Conservation (phyloP, 2,888 invertebrate genomes). For the Prosapia bicincta region DNA sequence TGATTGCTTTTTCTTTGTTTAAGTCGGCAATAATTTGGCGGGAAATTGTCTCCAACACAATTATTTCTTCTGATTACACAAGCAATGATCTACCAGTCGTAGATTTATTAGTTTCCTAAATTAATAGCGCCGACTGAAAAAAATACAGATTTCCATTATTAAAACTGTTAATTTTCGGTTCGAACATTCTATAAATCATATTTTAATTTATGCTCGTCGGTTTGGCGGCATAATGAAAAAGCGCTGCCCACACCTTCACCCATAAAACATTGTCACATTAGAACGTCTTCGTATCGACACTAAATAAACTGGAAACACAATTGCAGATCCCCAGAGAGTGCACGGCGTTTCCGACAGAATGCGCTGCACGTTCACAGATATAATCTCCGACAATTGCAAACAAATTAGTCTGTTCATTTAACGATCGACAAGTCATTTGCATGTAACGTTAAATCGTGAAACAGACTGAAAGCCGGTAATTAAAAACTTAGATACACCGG, state of each 20-base stretch:
- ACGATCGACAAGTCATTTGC: neutral
- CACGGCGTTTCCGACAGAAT: neutral
- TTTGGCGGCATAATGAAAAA: neutral
- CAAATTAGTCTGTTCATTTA: neutral
- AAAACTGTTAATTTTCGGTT: neutral
- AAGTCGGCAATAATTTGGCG: neutral
- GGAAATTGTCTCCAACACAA: neutral
- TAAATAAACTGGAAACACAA: neutral
- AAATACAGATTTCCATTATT: neutral
- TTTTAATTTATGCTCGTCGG: neutral
- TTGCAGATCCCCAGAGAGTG: neutral
- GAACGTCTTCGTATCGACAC: neutral
- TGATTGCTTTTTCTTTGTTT: conserved; percentile 5
- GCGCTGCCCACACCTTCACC: neutral
- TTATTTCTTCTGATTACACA: neutral
- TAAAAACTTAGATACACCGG: no score
- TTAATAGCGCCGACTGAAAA: neutral
- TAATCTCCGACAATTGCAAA: neutral
- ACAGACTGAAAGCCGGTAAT: neutral
- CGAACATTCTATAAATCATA: neutral
- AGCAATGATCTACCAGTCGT: neutral
- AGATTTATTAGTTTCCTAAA: neutral
- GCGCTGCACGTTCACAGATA: neutral
- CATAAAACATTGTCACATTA: conserved; percentile 2
- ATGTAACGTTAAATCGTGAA: neutral